Evolutionary conservation across 2,888 invertebrate genomes (phyloP), one percentile per base, ranked within the genome.

Genomic region (Dicranocentrus wangi): DNA sequence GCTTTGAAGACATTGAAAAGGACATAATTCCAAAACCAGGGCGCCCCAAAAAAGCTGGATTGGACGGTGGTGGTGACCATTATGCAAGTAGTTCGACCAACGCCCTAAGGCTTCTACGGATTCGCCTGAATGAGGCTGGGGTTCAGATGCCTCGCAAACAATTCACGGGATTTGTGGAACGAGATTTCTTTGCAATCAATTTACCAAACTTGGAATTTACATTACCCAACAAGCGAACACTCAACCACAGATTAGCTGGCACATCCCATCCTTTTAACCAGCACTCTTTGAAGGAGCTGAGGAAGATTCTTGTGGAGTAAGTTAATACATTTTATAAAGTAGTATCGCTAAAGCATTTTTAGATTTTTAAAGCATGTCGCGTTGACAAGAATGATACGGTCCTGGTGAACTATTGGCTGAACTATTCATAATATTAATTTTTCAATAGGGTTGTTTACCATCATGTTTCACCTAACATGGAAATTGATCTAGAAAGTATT

Each of bases 121-220:
- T 68, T 27, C 47, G 72, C 7, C 25, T 82, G 13, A 82, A 82
- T 28, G 61, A 66, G 17, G 82, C 66, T 19, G 72, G 60, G 5
- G 17, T 42, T 8, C 55, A 55, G 7, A 55, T 55, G 55, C 58
- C 63, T 42, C 21, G 28, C 1, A 58, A 71, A 10, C 27, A 77
- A 0, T 55, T 66, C 8, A 39, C 55, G 0, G 75, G 75, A 1
- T 71, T 65, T 25, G 82, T 82, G 15, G 82, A 82, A 60, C 71
- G 70, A 61, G 82, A 82, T 28, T 82, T 82, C 32, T 82, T 82
- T 47, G 63, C 72, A 15, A 68, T 82, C 0, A 82, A 82, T 43
- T 17, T 81, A 25, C 81, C 81, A 10, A 28, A 32, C 17, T 21
- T 81, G 32, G 69, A 77, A 19, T 77, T 69, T 28, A 39, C 10